Evolutionary conservation across 2,888 invertebrate species (phyloP), one percentile per base, ranked within the genome.

Genomic region (Cacoxenus indagator): DNA sequence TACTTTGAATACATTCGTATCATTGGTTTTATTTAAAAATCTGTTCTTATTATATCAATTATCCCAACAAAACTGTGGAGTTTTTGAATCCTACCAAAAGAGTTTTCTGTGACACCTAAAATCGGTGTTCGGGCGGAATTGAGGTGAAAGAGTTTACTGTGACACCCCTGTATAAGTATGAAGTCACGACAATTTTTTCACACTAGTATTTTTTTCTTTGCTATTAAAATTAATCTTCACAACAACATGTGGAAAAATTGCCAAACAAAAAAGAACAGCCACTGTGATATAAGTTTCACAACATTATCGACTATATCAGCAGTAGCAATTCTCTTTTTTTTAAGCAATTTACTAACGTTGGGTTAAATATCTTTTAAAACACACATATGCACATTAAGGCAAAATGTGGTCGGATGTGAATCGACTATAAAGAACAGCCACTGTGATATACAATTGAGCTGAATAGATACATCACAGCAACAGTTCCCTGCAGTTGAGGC

Each of bases 241-340:
- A 17, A 17, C n/a, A 26, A 24, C 64, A 62, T 17, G 82, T 69
- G 70, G 81, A 70, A 27, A 37, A 57, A 76, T 77, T 76, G 80
- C 57, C 74, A 76, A 85, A 84, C 78, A 80, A 84, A 84, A 86
- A 84, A 87, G 87, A 87, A 87, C 87, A 87, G 87, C 87, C 85
- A 86, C 87, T 87, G 87, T 87, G 87, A 87, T 87, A 87, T 87
- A 85, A 57, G 68, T 64, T 54, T 11, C 48, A 65, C 48, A 26
- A 55, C 29, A 55, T 24, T 61, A 11, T 64, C 19, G 43, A 76
- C 71, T 84, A 84, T 73, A 84, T 82, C 84, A 83, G 64, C 75
- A 83, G 78, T 78, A 71, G 73, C 72, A 67, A 82, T 82, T 84
- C 84, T 65, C 84, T 83, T 80, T 70, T 70, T 71, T 85, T 83